Conservation (phyloP, 2,888 invertebrate genomes). For the Lycophotia porphyrea region DNA sequence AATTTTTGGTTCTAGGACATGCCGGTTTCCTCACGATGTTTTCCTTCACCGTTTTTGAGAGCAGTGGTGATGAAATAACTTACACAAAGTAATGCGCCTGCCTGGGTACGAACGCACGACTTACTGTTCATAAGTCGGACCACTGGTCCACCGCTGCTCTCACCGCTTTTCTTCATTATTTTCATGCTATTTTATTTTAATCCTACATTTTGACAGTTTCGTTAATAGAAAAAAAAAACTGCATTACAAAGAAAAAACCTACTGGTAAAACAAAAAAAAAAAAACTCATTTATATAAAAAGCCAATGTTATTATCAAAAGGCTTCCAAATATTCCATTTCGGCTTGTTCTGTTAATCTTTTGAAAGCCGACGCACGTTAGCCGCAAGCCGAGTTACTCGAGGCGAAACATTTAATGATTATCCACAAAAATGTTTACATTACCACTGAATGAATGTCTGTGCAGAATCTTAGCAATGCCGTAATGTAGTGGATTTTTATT, state of each 20-base stretch:
- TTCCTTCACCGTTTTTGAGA: too few relatives aligned
- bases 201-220: constrained; percentile 20
- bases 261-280: constrained; percentile 2
- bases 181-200: constrained; percentile 16
- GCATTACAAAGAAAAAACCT: neutral
- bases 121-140: too few relatives aligned
- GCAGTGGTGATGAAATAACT: too few relatives aligned
- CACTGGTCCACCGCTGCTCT: too few relatives aligned
- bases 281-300: constrained; percentile 28
- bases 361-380: constrained; percentile 41
- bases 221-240: constrained; percentile 23
- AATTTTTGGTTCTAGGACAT: too few relatives aligned
- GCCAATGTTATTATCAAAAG: constrained; percentile 49
- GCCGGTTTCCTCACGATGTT: too few relatives aligned
- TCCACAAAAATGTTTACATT: constrained; percentile 53
- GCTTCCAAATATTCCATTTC: constrained; percentile 52
- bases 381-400: constrained; percentile 24
- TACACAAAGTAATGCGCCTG: too few relatives aligned
- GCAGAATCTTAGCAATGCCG: constrained; percentile 30
- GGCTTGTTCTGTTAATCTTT: constrained; percentile 55
- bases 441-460: constrained; percentile 37
- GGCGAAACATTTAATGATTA: constrained; percentile 52
- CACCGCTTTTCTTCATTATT: constrained; percentile 10
- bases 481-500: constrained; percentile 16
- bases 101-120: too few relatives aligned